Evolutionary conservation across 2,113 vertebrate genomes (phyloP).

Genomic region (Alethe diademata): DNA sequence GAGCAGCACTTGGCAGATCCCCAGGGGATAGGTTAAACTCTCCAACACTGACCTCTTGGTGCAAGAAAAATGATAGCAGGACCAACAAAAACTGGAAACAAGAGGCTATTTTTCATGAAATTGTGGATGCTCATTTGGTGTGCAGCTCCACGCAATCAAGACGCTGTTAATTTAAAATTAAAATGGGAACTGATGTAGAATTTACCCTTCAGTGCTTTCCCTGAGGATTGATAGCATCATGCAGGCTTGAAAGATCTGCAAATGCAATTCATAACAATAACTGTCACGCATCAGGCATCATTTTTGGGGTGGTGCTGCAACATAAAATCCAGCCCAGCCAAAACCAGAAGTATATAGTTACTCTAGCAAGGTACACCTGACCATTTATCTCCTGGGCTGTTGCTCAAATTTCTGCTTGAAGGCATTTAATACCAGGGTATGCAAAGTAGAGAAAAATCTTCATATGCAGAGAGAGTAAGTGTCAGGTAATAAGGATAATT

Average conservation of each 20-base stretch:
- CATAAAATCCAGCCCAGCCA: background rate
- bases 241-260: background rate
- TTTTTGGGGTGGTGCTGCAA: background rate
- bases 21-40: background rate
- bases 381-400: background rate
- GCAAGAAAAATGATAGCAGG: background rate
- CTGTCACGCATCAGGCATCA: background rate
- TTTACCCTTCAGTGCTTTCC: background rate
- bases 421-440: background rate
- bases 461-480: background rate
- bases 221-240: background rate
- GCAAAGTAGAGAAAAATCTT: background rate
- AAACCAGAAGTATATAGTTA: background rate
- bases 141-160: background rate
- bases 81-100: background rate
- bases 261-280: background rate
- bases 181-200: background rate
- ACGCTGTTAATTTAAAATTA: background rate
- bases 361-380: background rate
- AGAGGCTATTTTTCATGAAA: background rate
- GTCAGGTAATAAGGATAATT: background rate
- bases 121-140: background rate
- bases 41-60: background rate
- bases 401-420: background rate
- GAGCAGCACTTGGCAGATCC: fast-evolving